phyloP scores from a whole-genome alignment of 2,888 invertebrate species.

The Microctonus brassicae region DNA sequence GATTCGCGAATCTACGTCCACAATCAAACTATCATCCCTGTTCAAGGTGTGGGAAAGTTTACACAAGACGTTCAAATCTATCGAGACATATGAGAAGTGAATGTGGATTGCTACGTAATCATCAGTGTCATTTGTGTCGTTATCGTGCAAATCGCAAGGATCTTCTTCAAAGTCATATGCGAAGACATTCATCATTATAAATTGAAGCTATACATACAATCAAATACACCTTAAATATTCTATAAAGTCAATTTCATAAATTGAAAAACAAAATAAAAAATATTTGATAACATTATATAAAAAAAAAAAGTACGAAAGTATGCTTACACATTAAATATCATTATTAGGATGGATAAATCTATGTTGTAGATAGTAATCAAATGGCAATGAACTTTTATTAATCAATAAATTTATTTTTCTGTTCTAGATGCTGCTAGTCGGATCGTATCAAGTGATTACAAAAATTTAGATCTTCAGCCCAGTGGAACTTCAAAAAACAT shows the following conservation, averaged over 20 bases:
- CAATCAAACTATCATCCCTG: constrained; percentile 43
- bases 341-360: no score
- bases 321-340: no score
- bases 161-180: constrained; percentile 44
- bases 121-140: constrained; percentile 50
- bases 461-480: not conserved
- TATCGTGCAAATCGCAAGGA: constrained; percentile 43
- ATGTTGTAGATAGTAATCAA: no score
- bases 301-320: no score
- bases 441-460: not conserved
- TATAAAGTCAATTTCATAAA: not conserved
- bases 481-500: not conserved
- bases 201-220: not conserved
- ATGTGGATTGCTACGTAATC: constrained; percentile 54
- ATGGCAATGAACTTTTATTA: not conserved
- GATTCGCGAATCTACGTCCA: not conserved
- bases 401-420: constrained; percentile 23
- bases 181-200: constrained; percentile 11
- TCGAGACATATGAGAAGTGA: constrained; percentile 57
- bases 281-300: no score
- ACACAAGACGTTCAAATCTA: constrained; percentile 53
- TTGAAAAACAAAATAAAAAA: no score
- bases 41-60: constrained; percentile 53
- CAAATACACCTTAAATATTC: not conserved
- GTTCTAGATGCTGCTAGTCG: constrained; percentile 37